phyloP scores from a whole-genome alignment of 2,888 invertebrate species.

The Apeira syringaria region DNA sequence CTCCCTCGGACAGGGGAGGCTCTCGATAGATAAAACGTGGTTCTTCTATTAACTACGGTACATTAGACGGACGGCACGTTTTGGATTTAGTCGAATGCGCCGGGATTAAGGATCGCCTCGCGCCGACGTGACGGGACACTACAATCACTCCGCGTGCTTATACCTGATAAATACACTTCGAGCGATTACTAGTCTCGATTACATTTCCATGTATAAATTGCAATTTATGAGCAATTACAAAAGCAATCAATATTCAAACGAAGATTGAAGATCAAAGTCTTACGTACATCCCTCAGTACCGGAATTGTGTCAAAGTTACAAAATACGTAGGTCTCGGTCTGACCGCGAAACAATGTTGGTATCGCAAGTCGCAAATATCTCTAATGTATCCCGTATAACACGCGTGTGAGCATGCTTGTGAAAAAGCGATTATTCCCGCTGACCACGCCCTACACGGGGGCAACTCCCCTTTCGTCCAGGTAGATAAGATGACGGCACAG shows the following conservation, averaged over 20 bases:
- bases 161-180: not conserved
- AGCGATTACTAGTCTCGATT: not conserved
- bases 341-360: no score
- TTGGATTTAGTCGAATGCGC: slow-evolving; percentile 23
- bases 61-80: slow-evolving; percentile 29
- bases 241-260: not conserved
- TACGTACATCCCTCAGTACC: not conserved
- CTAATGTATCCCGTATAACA: no score
- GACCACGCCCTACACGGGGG: slow-evolving; percentile 25
- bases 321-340: no score
- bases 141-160: slow-evolving; percentile 1
- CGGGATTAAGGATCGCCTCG: slow-evolving; percentile 19
- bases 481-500: slow-evolving; percentile 34
- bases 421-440: slow-evolving; percentile 28
- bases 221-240: not conserved
- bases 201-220: not conserved
- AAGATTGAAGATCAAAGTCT: not conserved
- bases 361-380: slow-evolving; percentile 2
- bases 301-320: no score
- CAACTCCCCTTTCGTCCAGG: slow-evolving; percentile 24
- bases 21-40: slow-evolving; percentile 22
- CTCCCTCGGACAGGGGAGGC: slow-evolving; percentile 20
- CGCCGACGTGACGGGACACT: slow-evolving; percentile 10
- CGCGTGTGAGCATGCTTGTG: no score
- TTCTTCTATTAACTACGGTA: slow-evolving; percentile 24